Conservation (phyloP, 2,888 invertebrate genomes). For the Cosmopolites sordidus region DNA sequence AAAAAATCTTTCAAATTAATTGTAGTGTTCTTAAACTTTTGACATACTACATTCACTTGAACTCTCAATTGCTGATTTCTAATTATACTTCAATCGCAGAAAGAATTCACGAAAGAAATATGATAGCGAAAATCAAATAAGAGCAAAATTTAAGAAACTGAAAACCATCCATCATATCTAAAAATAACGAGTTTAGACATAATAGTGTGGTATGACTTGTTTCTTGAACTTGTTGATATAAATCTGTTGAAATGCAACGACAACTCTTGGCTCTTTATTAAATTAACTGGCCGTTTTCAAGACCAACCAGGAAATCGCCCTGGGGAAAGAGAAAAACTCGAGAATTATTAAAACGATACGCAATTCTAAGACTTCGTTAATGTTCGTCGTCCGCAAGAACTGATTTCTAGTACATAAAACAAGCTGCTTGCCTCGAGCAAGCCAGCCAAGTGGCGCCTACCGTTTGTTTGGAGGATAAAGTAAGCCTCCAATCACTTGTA, state of each 20-base stretch:
- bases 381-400: constrained; percentile 30
- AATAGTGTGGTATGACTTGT: constrained; percentile 1
- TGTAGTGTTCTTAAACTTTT: no score
- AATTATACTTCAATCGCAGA: no score
- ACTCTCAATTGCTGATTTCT: no score
- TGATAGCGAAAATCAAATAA: no score
- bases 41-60: no score
- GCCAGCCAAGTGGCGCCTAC: constrained; percentile 44
- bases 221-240: neutral
- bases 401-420: constrained; percentile 34
- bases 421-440: constrained; percentile 37
- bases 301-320: neutral
- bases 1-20: no score
- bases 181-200: neutral
- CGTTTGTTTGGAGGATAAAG: constrained; percentile 42
- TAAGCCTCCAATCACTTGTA: constrained; percentile 30
- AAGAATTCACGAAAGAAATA: no score
- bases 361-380: constrained; percentile 14
- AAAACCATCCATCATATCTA: no score
- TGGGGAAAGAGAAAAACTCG: neutral
- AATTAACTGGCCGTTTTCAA: neutral
- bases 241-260: constrained; percentile 1
- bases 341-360: neutral
- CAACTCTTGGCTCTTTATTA: neutral
- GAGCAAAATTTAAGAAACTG: no score